These are phyloP conservation scores for Anguilla marmorata DNA, from an alignment of 2,797 vertebrate species.

Conservation along the genomic window DNA sequence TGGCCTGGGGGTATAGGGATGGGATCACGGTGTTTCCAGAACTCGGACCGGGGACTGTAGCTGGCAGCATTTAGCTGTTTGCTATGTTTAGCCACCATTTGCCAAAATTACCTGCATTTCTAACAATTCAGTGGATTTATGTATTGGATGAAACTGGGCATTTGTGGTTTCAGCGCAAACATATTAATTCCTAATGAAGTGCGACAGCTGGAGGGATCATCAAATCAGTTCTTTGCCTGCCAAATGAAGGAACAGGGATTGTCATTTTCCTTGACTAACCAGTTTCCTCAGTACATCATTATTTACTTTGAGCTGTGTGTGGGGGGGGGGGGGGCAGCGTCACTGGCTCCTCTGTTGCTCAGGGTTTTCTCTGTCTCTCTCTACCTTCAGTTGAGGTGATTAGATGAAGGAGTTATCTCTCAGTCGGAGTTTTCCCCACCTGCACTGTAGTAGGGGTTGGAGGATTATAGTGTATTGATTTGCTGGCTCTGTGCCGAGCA, in stretches of 20 bases:
- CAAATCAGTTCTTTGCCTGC: neutral
- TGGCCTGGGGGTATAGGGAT: too few species aligned
- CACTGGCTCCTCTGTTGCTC: constrained; percentile 44
- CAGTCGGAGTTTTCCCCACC: constrained; percentile 56
- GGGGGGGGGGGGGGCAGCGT: constrained; percentile 41
- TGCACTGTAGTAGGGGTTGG: constrained; percentile 52
- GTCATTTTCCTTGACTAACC: constrained; percentile 38
- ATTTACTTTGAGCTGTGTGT: neutral
- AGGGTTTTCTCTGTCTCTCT: neutral
- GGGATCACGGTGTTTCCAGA: too few species aligned
- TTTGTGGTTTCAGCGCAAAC: neutral
- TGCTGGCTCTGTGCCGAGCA: constrained; percentile 54
- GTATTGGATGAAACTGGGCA: neutral
- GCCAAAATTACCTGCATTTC: neutral
- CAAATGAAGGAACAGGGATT: constrained; percentile 12
- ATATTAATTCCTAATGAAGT: neutral
- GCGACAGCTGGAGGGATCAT: neutral
- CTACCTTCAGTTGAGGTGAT: constrained; percentile 32
- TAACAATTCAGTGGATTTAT: neutral
- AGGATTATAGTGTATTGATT: constrained; percentile 68
- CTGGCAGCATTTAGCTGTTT: too few species aligned
- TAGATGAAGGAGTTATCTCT: constrained; percentile 58
- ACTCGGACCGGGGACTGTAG: too few species aligned
- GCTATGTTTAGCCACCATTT: too few species aligned
- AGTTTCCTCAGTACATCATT: neutral